Base-by-base conservation (phyloP, 2,888 invertebrate genomes). In the Papilio protenor region DNA sequence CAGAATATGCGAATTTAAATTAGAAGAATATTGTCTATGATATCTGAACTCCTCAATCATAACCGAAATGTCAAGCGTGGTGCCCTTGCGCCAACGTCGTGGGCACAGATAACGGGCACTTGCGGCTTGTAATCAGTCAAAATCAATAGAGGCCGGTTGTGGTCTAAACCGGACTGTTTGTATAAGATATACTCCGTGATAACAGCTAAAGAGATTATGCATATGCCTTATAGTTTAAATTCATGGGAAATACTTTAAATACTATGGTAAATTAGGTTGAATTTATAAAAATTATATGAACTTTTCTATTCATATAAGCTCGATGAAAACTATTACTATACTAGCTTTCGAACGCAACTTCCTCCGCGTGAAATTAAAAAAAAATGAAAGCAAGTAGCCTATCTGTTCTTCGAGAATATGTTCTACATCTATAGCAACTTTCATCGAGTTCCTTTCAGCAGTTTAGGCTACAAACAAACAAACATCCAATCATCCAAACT, bases 91-190 rank as follows among this genome's bases (percentile, higher is more conserved):
- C 75, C 61, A 64, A 73, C 75, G 75, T 73, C 72, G 71, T 75
- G 64, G 75, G 69, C 79, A 78, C 80, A 81, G 84, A 84, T 84
- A 81, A 84, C 82, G 82, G 83, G 82, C 82, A 84, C 83, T 83
- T 83, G 83, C 81, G 79, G 80, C 81, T 80, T 78, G 82, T 80
- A 87, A 92, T 92, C 92, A 91, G 90, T 89, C 88, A 91, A 90
- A 92, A 92, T 90, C 91, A 92, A 92, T 91, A 92, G 85, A 83
- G 85, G 82, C 83, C 80, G 78, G 80, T 81, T 82, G 79, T 81
- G 83, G 85, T 83, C 86, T 84, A 84, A 83, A 84, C 83, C 84
- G 85, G 81, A 81, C 87, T 90, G 88, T 92, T 91, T 91, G 85
- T 81, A 81, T 81, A 88, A 87, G 90, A 90, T 90, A 91, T 84